Evolutionary conservation across 2,888 invertebrate species (phyloP).

Genomic region (Xiphydria camelus): DNA sequence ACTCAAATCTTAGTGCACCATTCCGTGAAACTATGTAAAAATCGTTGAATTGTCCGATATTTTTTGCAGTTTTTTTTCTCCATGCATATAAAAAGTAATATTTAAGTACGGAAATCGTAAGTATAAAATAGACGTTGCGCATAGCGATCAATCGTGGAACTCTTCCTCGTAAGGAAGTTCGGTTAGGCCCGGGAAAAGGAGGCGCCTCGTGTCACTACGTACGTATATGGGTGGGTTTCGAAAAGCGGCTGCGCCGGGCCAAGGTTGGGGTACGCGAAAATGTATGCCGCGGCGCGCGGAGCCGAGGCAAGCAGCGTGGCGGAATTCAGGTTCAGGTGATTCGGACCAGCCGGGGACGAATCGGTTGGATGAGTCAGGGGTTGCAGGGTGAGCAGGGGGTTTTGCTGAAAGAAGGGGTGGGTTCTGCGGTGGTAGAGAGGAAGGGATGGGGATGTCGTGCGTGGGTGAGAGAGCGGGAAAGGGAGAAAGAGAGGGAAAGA

Average conservation of each 20-base stretch:
- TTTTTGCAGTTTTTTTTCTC: too few relatives aligned
- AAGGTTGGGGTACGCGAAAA: not conserved
- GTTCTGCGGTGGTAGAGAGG: constrained; percentile 12
- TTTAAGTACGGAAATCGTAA: too few relatives aligned
- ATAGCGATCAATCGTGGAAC: too few relatives aligned
- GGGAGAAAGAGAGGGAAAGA: constrained; percentile 17
- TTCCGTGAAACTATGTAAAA: too few relatives aligned
- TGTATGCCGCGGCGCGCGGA: not conserved
- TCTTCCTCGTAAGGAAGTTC: not conserved
- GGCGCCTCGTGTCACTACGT: too few relatives aligned
- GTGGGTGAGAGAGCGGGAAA: not conserved
- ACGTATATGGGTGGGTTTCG: too few relatives aligned
- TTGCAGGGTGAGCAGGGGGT: not conserved
- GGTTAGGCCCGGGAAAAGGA: too few relatives aligned
- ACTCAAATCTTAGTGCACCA: too few relatives aligned
- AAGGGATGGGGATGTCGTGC: constrained; percentile 12
- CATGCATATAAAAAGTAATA: too few relatives aligned
- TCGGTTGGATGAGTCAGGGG: not conserved
- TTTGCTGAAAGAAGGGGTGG: constrained; percentile 3
- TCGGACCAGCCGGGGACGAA: not conserved
- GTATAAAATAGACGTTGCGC: too few relatives aligned
- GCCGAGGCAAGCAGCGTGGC: not conserved
- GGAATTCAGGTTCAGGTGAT: not conserved
- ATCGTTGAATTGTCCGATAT: too few relatives aligned
- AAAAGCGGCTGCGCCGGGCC: too few relatives aligned